Conservation (phyloP, 2,113 vertebrate genomes). For the Oreocharis arfaki region DNA sequence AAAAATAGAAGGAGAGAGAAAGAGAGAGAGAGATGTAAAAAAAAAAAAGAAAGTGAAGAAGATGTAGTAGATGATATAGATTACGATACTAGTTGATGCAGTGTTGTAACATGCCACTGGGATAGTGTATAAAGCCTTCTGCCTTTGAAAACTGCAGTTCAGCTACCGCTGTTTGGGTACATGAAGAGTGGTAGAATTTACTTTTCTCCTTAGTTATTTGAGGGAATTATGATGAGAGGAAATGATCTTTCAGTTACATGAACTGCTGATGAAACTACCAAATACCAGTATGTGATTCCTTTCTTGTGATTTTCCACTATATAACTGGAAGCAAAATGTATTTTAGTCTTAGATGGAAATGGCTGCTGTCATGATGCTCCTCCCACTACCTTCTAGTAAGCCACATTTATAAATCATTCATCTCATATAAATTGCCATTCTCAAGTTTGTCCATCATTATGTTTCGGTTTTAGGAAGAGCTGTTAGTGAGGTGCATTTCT, state of each 20-base stretch:
- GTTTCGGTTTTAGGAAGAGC: neutral
- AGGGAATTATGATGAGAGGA: neutral
- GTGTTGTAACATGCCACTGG: neutral
- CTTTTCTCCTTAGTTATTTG: neutral
- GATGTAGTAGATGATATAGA: neutral
- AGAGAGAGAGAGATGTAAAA: rapidly evolving
- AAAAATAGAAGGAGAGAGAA: neutral
- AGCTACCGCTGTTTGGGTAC: neutral
- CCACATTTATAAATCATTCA: neutral
- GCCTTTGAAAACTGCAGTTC: neutral
- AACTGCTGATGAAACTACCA: neutral
- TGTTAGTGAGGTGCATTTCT: neutral
- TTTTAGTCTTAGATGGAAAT: neutral
- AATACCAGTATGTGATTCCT: neutral
- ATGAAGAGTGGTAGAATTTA: neutral
- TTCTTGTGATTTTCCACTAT: neutral
- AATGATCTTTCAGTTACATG: neutral
- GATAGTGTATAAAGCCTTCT: neutral
- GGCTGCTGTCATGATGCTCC: neutral
- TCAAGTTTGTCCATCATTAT: neutral
- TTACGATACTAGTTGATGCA: neutral
- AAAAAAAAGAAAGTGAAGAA: neutral
- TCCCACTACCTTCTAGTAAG: neutral
- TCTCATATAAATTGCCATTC: neutral
- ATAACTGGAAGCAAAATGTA: neutral